Evolutionary conservation across 1,140 invertebrate genomes (phyloP), one percentile per base, ranked within the genome.

Genomic region (Penaeus chinensis): DNA sequence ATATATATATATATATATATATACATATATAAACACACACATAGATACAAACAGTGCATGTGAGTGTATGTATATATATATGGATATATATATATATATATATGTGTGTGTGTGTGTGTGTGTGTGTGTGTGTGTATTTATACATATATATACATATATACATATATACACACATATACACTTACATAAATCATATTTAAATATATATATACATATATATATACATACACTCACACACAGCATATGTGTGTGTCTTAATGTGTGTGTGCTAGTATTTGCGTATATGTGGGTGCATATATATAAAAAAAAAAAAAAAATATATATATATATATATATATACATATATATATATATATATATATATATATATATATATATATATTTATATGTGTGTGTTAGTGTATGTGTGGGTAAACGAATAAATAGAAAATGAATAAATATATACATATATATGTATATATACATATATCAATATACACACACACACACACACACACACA

Each of bases 321-420:
- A 42, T 81, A 47, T 60, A 42, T 11, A 42, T 18, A 10, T 42
- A 10, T 60, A n/a, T 42, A 10, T 37, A 16, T 79, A 47, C 3
- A 18, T 27, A n/a, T 79, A 16, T 79, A 10, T 37, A n/a, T 79
- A 47, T 79, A 47, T 79, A 61, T 81, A 61, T 81, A 61, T 81
- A 61, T 81, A 61, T 81, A 61, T 81, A 61, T 81, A 61, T 81
- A 61, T 81, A 61, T 81, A 61, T 81, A 61, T 81, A 61, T 81
- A 61, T 81, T 24, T 81, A 61, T 81, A 61, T 81, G 79, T 81
- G 79, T 62, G 47, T 81, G 60, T n/a, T 20, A 54, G 13, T 7
- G 24, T 16, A 54, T 7, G 77, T 16, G 42, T 7, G 13, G 47
- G 77, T 13, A 20, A 79, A 54, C 16, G 32, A 27, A 32, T 74